Conservation (phyloP, 2,797 vertebrate genomes). For the Harpagifer antarcticus region DNA sequence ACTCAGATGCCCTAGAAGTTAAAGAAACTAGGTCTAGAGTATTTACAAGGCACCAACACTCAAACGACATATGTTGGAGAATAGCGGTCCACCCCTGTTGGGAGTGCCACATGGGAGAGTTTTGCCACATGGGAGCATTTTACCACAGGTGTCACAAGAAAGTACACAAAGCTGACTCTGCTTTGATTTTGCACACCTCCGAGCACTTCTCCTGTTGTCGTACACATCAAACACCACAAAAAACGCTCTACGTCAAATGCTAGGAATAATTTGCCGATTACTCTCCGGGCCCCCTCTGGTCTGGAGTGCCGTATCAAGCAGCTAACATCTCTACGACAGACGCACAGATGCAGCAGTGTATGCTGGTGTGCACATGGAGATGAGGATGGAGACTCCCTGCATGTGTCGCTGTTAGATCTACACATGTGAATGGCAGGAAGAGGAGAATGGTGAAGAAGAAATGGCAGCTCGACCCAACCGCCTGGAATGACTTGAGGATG, state of each 20-base stretch:
- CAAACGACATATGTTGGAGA: slow-evolving; percentile 13
- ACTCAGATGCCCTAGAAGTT: slow-evolving; percentile 51
- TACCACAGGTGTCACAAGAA: slow-evolving; percentile 28
- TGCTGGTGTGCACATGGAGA: slow-evolving; percentile 57
- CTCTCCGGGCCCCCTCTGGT: slow-evolving; percentile 8
- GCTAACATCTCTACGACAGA: slow-evolving; percentile 45
- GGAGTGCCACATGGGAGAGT: not conserved
- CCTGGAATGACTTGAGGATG: slow-evolving; percentile 69
- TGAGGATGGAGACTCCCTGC: slow-evolving; percentile 1
- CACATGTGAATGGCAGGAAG: slow-evolving; percentile 44
- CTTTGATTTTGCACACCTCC: slow-evolving; percentile 24
- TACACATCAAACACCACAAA: slow-evolving; percentile 28
- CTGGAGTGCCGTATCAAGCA: slow-evolving; percentile 34
- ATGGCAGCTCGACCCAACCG: slow-evolving; percentile 37
- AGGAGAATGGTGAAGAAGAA: slow-evolving; percentile 30
- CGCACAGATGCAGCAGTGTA: slow-evolving; percentile 32
- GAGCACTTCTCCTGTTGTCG: slow-evolving; percentile 22
- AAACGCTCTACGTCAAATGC: slow-evolving; percentile 33
- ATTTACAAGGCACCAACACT: slow-evolving; percentile 69
- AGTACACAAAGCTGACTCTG: slow-evolving; percentile 34
- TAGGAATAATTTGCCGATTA: slow-evolving; percentile 9
- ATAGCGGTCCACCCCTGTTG: not conserved
- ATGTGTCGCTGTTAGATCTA: slow-evolving; percentile 3
- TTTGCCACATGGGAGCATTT: slow-evolving; percentile 19
- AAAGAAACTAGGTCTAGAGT: slow-evolving; percentile 65